phyloP scores from a whole-genome alignment of 1,140 invertebrate species.

The Pygmarrhopalites habei region DNA sequence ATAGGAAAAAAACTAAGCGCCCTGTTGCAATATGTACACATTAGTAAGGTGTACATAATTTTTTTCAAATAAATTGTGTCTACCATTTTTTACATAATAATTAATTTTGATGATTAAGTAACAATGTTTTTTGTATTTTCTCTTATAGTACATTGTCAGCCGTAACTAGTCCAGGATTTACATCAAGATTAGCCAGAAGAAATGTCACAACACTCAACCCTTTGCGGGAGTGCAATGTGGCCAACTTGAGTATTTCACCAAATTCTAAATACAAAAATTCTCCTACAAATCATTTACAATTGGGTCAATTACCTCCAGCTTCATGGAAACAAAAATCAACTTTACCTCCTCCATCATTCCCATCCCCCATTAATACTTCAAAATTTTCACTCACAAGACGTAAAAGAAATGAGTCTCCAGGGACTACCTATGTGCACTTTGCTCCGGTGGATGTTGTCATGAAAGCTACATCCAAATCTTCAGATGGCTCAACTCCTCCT shows the following conservation, averaged over 20 bases:
- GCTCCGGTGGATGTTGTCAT: slow-evolving; percentile 19
- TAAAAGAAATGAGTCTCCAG: slow-evolving; percentile 6
- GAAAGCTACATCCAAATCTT: background rate
- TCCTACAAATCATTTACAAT: slow-evolving; percentile 15
- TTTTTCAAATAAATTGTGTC: too few species aligned
- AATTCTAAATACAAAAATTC: slow-evolving; percentile 16
- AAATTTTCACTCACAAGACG: background rate
- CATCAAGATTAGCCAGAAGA: slow-evolving; percentile 20
- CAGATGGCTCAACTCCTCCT: background rate
- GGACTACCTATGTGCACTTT: slow-evolving; percentile 21
- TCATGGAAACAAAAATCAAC: slow-evolving; percentile 9
- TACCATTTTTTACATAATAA: too few species aligned
- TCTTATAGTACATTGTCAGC: slow-evolving; percentile 31
- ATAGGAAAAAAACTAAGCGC: too few species aligned
- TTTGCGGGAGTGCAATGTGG: slow-evolving; percentile 22
- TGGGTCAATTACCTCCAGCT: slow-evolving; percentile 22
- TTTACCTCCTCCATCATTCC: background rate
- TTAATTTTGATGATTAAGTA: too few species aligned
- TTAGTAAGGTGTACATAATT: too few species aligned
- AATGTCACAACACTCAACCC: slow-evolving; percentile 3
- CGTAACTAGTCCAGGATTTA: slow-evolving; percentile 38
- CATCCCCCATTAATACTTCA: slow-evolving; percentile 7
- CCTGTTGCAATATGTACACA: too few species aligned
- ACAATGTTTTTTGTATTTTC: slow-evolving; percentile 7
- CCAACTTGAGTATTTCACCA: background rate